phyloP scores from a whole-genome alignment of 2,888 invertebrate genomes.

The Dione juno region DNA sequence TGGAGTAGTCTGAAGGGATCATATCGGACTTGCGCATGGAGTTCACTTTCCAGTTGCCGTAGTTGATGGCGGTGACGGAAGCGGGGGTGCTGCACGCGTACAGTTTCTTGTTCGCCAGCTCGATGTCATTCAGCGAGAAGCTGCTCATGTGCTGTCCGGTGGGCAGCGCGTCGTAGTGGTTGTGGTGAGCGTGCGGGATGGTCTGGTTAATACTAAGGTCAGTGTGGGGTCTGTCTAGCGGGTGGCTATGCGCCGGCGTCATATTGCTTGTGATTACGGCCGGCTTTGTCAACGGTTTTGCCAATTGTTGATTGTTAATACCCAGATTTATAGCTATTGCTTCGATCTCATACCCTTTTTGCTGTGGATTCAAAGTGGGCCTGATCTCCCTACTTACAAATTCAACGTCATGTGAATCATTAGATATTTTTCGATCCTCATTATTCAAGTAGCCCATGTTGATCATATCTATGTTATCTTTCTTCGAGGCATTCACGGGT shows the following conservation, averaged over 20 bases:
- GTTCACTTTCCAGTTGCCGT: constrained; percentile 76
- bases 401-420: constrained; percentile 57
- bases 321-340: constrained; percentile 76
- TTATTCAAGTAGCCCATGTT: constrained; percentile 79
- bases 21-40: constrained; percentile 70
- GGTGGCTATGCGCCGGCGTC: constrained; percentile 66
- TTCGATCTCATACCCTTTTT: constrained; percentile 71
- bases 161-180: constrained; percentile 66
- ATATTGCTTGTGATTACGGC: constrained; percentile 57
- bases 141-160: constrained; percentile 61
- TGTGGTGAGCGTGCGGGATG: constrained; percentile 70
- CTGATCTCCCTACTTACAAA: constrained; percentile 59
- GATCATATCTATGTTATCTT: constrained; percentile 76
- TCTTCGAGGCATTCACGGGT: constrained; percentile 58
- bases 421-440: constrained; percentile 64
- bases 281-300: constrained; percentile 61
- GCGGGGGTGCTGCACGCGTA: constrained; percentile 64
- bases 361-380: constrained; percentile 56
- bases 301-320: constrained; percentile 65
- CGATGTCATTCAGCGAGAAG: constrained; percentile 76
- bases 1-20: constrained; percentile 70
- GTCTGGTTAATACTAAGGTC: constrained; percentile 63
- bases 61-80: constrained; percentile 65
- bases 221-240: constrained; percentile 55
- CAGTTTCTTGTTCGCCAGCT: constrained; percentile 74